Percentiles rank a stretch among this genome's conserved stretches.
phyloP scores from a whole-genome alignment of 2,797 vertebrate species.

The Gorsachius magnificus region DNA sequence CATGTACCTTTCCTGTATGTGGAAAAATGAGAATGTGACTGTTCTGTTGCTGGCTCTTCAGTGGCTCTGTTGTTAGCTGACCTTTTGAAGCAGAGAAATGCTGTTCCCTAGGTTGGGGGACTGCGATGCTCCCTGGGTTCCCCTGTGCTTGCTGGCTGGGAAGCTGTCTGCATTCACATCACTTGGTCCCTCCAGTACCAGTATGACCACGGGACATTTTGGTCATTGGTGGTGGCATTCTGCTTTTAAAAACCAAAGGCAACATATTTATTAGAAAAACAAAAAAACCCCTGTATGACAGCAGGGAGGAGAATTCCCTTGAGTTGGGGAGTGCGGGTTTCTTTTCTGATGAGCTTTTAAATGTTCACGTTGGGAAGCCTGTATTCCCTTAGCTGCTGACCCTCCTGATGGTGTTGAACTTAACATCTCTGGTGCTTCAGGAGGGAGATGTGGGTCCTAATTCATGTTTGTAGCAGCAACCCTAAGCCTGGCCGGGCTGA shows the following conservation, averaged over 20 bases:
- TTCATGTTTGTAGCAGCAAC: neutral
- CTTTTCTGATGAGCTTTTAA: neutral
- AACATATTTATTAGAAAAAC: neutral
- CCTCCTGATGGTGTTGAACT: neutral
- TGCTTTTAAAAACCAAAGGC: neutral
- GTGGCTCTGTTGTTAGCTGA: neutral
- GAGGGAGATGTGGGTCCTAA: neutral
- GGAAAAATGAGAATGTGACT: neutral
- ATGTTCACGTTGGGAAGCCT: rapidly evolving
- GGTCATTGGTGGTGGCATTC: neutral
- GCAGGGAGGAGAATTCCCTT: neutral
- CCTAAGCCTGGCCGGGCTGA: neutral
- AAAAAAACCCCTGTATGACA: rapidly evolving
- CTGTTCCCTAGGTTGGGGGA: neutral
- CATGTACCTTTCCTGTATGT: neutral
- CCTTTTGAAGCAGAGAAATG: neutral
- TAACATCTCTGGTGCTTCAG: neutral
- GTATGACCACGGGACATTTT: neutral
- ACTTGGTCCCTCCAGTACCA: neutral
- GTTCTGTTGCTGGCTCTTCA: neutral
- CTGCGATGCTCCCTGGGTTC: neutral
- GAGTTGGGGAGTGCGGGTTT: neutral
- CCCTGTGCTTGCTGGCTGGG: neutral
- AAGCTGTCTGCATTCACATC: neutral
- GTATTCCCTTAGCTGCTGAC: neutral